Percentiles rank a stretch among this genome's conserved stretches.
Conservation (phyloP, 2,113 vertebrate species). For the Crotalus tigris region DNA sequence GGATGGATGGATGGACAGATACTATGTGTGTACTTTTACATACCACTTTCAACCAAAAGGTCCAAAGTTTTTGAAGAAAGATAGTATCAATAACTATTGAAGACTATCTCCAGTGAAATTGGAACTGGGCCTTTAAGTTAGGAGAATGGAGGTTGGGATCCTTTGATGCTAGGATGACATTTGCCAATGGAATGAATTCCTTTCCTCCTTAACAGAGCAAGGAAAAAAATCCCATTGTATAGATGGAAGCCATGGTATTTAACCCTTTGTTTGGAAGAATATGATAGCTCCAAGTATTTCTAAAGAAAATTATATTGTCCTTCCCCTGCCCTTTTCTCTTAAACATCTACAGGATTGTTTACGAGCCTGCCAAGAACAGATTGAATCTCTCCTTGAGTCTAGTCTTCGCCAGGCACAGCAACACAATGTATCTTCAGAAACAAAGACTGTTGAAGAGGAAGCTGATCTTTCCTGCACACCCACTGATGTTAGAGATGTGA, state of each 20-base stretch:
- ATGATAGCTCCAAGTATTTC: background rate
- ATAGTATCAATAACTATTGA: background rate
- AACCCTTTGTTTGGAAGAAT: background rate
- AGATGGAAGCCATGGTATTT: background rate
- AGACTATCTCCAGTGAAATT: background rate
- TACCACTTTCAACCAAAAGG: background rate
- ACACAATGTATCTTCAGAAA: conserved; percentile 78
- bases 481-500: conserved; percentile 93
- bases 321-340: conserved; percentile 17
- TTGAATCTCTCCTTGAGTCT: conserved; percentile 91
- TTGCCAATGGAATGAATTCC: background rate
- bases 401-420: conserved; percentile 93
- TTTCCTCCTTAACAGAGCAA: background rate
- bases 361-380: conserved; percentile 97
- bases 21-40: background rate
- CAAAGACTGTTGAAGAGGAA: conserved; percentile 87
- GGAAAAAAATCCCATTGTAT: background rate
- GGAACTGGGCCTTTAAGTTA: background rate
- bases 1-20: background rate
- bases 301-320: conserved; percentile 18
- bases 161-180: background rate
- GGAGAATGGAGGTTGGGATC: background rate
- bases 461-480: conserved; percentile 92
- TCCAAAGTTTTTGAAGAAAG: background rate
- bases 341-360: conserved; percentile 85